phyloP scores from a whole-genome alignment of 2,113 vertebrate genomes.

The Sturnira hondurensis region DNA sequence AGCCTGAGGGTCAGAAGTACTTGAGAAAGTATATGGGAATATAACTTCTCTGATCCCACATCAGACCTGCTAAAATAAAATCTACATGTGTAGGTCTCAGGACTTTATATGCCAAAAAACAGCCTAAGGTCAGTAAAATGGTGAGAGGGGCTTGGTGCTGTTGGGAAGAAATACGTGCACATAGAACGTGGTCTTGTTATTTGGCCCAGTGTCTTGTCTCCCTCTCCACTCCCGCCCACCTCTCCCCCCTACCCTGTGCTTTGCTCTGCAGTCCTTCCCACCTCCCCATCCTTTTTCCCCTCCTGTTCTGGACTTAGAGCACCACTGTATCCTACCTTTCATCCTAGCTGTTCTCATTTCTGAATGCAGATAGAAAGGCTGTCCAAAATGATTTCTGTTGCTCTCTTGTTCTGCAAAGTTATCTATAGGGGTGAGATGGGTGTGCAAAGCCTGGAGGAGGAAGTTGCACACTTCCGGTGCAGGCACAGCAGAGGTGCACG shows the following conservation, averaged over 20 bases:
- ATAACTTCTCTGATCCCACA: not conserved
- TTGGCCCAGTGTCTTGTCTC: not conserved
- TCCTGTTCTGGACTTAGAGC: not conserved
- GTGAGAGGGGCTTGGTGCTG: not conserved
- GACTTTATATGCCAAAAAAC: not conserved
- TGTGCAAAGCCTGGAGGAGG: not conserved
- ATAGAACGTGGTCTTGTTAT: not conserved
- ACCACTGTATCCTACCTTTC: not conserved
- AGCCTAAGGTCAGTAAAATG: not conserved
- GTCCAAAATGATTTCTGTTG: not conserved
- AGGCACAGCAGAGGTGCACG: not conserved
- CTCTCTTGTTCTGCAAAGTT: not conserved
- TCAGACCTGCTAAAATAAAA: not conserved
- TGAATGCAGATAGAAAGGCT: not conserved
- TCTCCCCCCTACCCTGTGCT: not conserved
- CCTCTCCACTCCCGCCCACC: not conserved
- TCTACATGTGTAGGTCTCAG: not conserved
- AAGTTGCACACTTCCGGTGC: not conserved
- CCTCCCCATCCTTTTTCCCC: not conserved
- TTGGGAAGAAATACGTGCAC: not conserved
- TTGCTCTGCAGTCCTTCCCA: not conserved
- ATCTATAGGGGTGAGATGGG: not conserved
- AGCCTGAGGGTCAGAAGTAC: not conserved
- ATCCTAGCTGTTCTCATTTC: not conserved
- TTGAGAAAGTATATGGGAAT: not conserved